A percentile compares a stretch with the other conserved stretches of the same genome.
phyloP scores from a whole-genome alignment of 2,888 invertebrate genomes.

The Heliothis peltigera region DNA sequence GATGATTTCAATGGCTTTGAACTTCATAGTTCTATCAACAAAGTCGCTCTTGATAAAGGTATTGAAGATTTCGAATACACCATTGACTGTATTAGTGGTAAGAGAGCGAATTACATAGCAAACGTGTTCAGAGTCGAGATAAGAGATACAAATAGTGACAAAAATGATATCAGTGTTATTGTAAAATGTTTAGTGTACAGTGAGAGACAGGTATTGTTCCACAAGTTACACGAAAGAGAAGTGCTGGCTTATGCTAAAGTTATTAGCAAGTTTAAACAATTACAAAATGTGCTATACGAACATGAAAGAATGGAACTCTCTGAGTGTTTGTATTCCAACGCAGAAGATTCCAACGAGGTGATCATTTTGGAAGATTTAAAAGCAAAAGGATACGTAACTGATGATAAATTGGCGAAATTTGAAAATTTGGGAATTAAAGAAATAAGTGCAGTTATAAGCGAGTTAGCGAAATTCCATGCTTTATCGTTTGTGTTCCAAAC shows the following conservation, averaged over 20 bases:
- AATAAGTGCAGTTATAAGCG: conserved; percentile 69
- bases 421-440: conserved; percentile 72
- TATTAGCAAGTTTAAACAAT: conserved; percentile 68
- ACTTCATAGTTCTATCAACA: conserved; percentile 77
- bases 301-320: conserved; percentile 71
- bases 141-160: conserved; percentile 66
- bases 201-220: conserved; percentile 78
- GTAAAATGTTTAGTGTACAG: conserved; percentile 83
- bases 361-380: conserved; percentile 80
- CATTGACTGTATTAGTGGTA: conserved; percentile 79
- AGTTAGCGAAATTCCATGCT: conserved; percentile 82
- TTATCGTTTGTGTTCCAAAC: conserved; percentile 76
- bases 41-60: conserved; percentile 70
- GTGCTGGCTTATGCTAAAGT: conserved; percentile 75
- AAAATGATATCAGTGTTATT: conserved; percentile 73
- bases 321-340: conserved; percentile 72
- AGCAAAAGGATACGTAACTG: conserved; percentile 72
- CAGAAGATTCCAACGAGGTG: conserved; percentile 75
- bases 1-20: conserved; percentile 82
- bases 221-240: conserved; percentile 81
- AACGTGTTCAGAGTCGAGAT: conserved; percentile 82
- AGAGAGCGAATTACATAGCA: conserved; percentile 79
- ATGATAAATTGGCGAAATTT: conserved; percentile 68
- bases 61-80: conserved; percentile 79
- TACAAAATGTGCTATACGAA: conserved; percentile 70